A percentile compares a stretch with the other conserved stretches of the same genome.
These are phyloP conservation scores for Anguilla japonica DNA, from an alignment of 2,113 vertebrate species.

Conservation along the genomic window DNA sequence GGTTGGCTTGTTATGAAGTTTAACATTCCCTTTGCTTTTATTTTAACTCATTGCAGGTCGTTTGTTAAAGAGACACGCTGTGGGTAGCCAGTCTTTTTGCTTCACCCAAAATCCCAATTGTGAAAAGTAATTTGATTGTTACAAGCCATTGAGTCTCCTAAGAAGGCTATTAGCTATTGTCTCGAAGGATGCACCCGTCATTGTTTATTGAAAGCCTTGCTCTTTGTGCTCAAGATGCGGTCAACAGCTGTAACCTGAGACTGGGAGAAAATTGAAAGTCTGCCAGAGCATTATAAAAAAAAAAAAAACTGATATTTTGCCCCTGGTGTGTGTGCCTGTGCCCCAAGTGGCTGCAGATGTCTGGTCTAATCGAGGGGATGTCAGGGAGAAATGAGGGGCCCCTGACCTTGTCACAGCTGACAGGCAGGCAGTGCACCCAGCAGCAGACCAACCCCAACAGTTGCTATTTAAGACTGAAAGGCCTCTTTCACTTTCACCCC, in stretches of 20 bases:
- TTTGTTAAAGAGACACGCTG: too few species aligned
- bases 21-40: background rate
- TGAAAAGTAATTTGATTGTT: background rate
- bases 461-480: slow-evolving; percentile 47
- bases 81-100: background rate
- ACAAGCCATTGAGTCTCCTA: background rate
- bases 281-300: background rate
- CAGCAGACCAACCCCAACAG: slow-evolving; percentile 36
- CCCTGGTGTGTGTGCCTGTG: background rate
- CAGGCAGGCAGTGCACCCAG: slow-evolving; percentile 11
- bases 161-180: background rate
- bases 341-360: slow-evolving; percentile 41
- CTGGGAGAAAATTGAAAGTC: background rate
- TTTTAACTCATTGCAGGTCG: background rate
- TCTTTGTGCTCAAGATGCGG: background rate
- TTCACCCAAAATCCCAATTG: background rate
- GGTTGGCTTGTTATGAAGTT: background rate
- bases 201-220: background rate
- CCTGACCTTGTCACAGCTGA: slow-evolving; percentile 45
- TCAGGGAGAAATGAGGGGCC: slow-evolving; percentile 29
- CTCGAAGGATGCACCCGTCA: background rate
- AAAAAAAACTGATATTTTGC: background rate
- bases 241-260: slow-evolving; percentile 7
- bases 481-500: slow-evolving; percentile 50
- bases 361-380: slow-evolving; percentile 35